These are phyloP conservation scores for Archivesica marissinica DNA, from an alignment of 1,140 invertebrate genomes.

Conservation along the genomic window DNA sequence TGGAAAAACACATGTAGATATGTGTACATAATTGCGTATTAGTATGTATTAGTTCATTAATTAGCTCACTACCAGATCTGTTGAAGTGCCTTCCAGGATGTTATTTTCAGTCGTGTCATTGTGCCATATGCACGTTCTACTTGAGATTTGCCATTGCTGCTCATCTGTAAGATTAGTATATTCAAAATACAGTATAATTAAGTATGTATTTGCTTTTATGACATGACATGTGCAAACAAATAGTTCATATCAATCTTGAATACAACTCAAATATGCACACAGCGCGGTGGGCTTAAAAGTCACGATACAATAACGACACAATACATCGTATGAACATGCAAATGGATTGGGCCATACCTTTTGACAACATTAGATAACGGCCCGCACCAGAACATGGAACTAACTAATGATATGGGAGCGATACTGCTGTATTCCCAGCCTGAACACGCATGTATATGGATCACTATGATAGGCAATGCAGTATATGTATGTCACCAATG, in stretches of 20 bases:
- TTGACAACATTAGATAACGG: not conserved
- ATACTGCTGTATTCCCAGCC: too few species aligned
- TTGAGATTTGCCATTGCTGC: conserved; percentile 27
- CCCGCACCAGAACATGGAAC: too few species aligned
- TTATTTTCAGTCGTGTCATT: not conserved
- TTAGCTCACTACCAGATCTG: not conserved
- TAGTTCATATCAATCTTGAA: not conserved
- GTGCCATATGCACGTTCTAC: not conserved
- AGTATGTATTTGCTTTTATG: not conserved
- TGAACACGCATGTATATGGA: too few species aligned
- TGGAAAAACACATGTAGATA: not conserved
- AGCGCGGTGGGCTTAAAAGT: not conserved
- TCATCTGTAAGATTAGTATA: not conserved
- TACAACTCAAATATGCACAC: not conserved
- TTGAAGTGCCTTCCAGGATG: not conserved
- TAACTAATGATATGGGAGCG: not conserved
- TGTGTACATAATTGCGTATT: too few species aligned
- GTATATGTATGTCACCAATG: too few species aligned
- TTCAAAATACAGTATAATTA: not conserved
- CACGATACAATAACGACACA: not conserved
- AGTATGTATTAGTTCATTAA: too few species aligned
- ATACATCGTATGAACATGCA: not conserved
- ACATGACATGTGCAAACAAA: too few species aligned
- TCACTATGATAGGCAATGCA: too few species aligned
- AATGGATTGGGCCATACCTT: not conserved